Base-by-base conservation (phyloP, 2,113 vertebrate genomes). In the Nestor notabilis region DNA sequence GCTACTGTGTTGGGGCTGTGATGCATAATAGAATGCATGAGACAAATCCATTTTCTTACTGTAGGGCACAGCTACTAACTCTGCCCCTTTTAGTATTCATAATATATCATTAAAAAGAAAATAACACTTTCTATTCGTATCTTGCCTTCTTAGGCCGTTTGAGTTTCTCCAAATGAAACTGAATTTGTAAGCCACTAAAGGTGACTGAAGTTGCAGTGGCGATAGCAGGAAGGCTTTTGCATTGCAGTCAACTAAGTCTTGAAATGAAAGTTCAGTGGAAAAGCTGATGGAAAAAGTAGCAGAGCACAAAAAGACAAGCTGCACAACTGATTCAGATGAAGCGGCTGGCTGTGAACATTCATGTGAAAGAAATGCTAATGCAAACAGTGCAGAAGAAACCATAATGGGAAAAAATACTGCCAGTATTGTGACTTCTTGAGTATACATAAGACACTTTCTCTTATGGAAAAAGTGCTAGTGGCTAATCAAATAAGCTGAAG, bases 281-380 rank as follows among this genome's bases (percentile, higher is more conserved):
- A 93, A 95, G 63, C 86, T 89, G 94, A 91, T 97, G 87, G 90
- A 70, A 89, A 87, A 93, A 91, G 92, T 89, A 95, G 50, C 72
- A 66, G 64, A 95, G 53, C 91, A 96, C 89, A 70, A 89, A 87
- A 85, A 81, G 87, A 78, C 72, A 95, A 94, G 66, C 93, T 83
- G 74, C 81, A 76, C 81, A 64, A 80, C 80, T 29, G 37, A 84
- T 95, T 81, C 65, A 71, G 65, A 92, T 72, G 87, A 92, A 61
- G 81, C 85, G 53, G 5, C 77, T 87, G 87, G 35, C 94, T 77
- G 87, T 53, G 94, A 95, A 94, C 41, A 35, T 31, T 84, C 31
- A 69, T 76, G 89, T 83, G 87, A 94, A 95, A 85, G 65, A 95
- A 95, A 83, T 66, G 53, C 66, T 95, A 87, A 95, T 87, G 70